Evolutionary conservation across 1,140 invertebrate species (phyloP).

Genomic region (Musca vetustissima): DNA sequence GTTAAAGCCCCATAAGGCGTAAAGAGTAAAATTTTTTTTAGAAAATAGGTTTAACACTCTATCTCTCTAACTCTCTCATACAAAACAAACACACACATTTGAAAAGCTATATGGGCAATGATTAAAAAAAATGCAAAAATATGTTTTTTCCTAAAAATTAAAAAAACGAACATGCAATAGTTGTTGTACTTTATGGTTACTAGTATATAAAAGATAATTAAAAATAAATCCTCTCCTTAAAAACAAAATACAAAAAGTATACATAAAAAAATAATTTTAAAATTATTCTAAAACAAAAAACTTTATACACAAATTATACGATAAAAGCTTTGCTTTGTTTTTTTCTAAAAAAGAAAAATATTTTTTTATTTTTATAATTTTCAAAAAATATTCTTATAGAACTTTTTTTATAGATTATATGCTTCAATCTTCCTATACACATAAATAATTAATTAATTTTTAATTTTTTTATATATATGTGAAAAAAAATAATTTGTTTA

Average conservation of each 20-base stretch:
- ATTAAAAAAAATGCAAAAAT: conserved; percentile 12
- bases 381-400: conserved; percentile 33
- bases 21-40: no score
- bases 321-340: conserved; percentile 50
- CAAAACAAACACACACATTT: conserved; percentile 23
- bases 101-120: conserved; percentile 55
- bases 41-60: no score
- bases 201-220: conserved; percentile 16
- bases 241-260: neutral
- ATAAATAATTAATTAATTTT: conserved; percentile 32
- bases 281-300: conserved; percentile 13
- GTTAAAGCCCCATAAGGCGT: no score
- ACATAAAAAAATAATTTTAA: conserved; percentile 12
- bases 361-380: conserved; percentile 30
- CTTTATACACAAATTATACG: conserved; percentile 13
- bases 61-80: neutral
- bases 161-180: conserved; percentile 34
- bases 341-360: conserved; percentile 33
- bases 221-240: conserved; percentile 12
- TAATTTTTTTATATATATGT: conserved; percentile 35
- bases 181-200: conserved; percentile 52
- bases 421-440: conserved; percentile 32
- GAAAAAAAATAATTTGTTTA: conserved; percentile 32
- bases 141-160: conserved; percentile 11
- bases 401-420: no score